A percentile compares a stretch with the other conserved stretches of the same genome.
phyloP scores from a whole-genome alignment of 2,113 vertebrate genomes.

The Ageneiosus marmoratus region DNA sequence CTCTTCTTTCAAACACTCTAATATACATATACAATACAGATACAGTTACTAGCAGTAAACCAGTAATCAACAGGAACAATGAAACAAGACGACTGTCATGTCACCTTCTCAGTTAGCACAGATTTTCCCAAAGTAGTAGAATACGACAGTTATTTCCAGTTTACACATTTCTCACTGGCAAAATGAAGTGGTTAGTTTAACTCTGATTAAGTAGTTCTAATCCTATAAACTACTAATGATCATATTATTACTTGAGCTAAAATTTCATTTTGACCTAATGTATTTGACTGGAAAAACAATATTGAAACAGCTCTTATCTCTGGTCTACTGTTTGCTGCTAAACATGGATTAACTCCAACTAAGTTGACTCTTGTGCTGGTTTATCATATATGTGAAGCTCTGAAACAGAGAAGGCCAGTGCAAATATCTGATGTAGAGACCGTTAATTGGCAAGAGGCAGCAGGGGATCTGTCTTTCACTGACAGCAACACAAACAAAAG shows the following conservation, averaged over 20 bases:
- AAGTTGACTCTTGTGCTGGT: constrained; percentile 29
- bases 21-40: constrained; percentile 44
- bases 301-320: background rate
- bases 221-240: background rate
- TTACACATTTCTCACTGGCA: constrained; percentile 21
- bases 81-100: constrained; percentile 21
- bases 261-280: background rate
- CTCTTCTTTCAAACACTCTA: background rate
- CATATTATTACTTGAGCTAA: background rate
- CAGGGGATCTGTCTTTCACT: constrained; percentile 47
- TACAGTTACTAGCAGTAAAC: constrained; percentile 54
- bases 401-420: constrained; percentile 29
- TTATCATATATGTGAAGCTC: constrained; percentile 20
- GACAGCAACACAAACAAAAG: constrained; percentile 51
- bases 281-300: background rate
- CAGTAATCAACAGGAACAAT: constrained; percentile 45
- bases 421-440: constrained; percentile 35
- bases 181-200: background rate
- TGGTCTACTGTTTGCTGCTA: background rate
- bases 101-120: constrained; percentile 14
- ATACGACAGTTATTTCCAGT: constrained; percentile 48
- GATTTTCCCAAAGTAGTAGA: constrained; percentile 18
- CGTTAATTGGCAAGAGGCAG: constrained; percentile 56
- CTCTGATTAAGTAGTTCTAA: background rate
- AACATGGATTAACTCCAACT: constrained; percentile 16